Conservation (phyloP, 2,888 invertebrate species). For the Dusona sp. region DNA sequence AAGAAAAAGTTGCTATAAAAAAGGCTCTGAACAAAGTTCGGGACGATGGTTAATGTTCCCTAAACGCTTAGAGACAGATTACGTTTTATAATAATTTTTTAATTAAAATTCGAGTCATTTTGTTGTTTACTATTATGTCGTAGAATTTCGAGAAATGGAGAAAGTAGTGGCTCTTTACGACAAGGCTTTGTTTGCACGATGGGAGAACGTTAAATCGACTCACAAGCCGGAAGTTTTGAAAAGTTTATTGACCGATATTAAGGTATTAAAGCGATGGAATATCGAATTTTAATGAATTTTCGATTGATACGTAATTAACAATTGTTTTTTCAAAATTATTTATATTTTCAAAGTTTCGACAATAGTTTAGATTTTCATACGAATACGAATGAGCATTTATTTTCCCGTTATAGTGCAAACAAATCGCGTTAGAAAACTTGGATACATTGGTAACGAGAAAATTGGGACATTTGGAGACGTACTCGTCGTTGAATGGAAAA, state of each 20-base stretch:
- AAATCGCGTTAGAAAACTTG: constrained; percentile 76
- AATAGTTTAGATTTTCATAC: background rate
- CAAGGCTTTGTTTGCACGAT: constrained; percentile 78
- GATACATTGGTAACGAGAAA: constrained; percentile 74
- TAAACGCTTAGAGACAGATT: background rate
- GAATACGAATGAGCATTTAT: background rate
- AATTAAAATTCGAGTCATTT: constrained; percentile 10
- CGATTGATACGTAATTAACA: background rate
- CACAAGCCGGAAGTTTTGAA: constrained; percentile 76
- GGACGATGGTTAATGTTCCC: constrained; percentile 76
- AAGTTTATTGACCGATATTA: constrained; percentile 70
- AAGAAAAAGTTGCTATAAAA: constrained; percentile 75
- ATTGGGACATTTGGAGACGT: constrained; percentile 65
- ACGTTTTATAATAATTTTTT: background rate
- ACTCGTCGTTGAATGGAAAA: constrained; percentile 28
- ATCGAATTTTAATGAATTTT: background rate
- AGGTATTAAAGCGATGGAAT: constrained; percentile 56
- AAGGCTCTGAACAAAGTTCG: constrained; percentile 76
- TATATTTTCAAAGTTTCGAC: background rate
- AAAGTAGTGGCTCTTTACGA: constrained; percentile 79
- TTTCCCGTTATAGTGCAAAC: constrained; percentile 74
- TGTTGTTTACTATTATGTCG: background rate
- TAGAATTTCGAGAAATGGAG: constrained; percentile 80
- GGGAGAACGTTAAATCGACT: constrained; percentile 78
- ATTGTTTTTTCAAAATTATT: background rate